Base-by-base conservation (phyloP, 1,140 invertebrate genomes). In the Macrosteles quadrilineatus region DNA sequence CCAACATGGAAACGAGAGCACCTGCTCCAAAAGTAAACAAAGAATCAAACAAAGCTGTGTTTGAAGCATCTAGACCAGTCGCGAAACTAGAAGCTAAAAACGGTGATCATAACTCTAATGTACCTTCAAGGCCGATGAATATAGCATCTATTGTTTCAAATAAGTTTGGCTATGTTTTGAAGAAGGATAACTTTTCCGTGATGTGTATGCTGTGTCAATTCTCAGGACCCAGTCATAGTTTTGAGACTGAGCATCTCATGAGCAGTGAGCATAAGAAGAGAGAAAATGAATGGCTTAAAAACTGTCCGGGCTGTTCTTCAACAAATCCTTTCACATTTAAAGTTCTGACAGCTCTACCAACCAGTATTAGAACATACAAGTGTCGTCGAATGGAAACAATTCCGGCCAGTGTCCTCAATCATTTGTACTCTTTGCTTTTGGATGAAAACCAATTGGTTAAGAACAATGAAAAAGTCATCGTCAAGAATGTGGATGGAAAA, bases 401-500 rank as follows among this genome's bases (percentile, higher is more conserved):
- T 9, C 55, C 55, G 11, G 12, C 23, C 23, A 27, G 11, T 25
- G 12, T 59, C 9, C 23, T 59, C 6, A 27, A 30, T 59, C 9
- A 29, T 27, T 14, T 21, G 55, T 59, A 21, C n/a, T 11, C 12
- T n/a, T 27, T 27, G n/a, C 55, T 59, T 9, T 3, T 59, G 55
- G 27, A 30, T 6, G 23, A 59, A 59, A 59, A 30, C 25, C 21
- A 14, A 4, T 59, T 59, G 25, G 9, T 59, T 29, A 4, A 2
- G 23, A 30, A 14, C 2, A 59, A 59, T 30, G 23, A 25, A 59
- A 6, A 59, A 2, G 25, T 30, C 25, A 9, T 59, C 27, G 4
- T 14, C 55, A 25, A 59, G 12, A 59, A 59, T 30, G 21, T 59
- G 25, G 55, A 59, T 29, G 55, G 55, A 21, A 59, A 27, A 29